These are phyloP conservation scores for Drosophila orosa DNA, from an alignment of 1,140 invertebrate species.

Conservation along the genomic window DNA sequence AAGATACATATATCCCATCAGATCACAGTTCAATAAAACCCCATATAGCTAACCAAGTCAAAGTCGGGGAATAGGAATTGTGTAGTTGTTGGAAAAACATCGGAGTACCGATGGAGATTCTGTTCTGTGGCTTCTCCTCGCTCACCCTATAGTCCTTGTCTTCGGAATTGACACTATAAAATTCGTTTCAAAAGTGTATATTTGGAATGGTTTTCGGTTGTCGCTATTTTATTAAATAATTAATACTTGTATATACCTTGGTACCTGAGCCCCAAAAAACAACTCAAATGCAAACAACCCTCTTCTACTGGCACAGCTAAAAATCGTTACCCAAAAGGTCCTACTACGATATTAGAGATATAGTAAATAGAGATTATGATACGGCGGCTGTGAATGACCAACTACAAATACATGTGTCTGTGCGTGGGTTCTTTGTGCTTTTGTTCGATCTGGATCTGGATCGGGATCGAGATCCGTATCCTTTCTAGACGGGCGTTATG, in stretches of 20 bases:
- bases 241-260: conserved; percentile 71
- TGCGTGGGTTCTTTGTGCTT: conserved; percentile 27
- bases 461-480: background rate
- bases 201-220: conserved; percentile 26
- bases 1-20: conserved; percentile 32
- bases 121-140: conserved; percentile 11
- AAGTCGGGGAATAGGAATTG: conserved; percentile 15
- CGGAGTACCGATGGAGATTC: conserved; percentile 26
- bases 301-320: conserved; percentile 53
- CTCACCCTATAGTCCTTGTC: background rate
- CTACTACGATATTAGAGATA: conserved; percentile 46
- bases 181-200: conserved; percentile 67
- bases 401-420: conserved; percentile 45
- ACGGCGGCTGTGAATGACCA: conserved; percentile 33
- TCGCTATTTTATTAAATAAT: conserved; percentile 22
- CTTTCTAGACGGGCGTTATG: conserved; percentile 66
- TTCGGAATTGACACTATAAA: conserved; percentile 67
- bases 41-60: conserved; percentile 41
- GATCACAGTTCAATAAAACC: conserved; percentile 40
- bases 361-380: conserved; percentile 50
- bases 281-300: conserved; percentile 24
- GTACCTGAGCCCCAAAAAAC: conserved; percentile 61
- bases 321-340: conserved; percentile 47
- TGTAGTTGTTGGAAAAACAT: conserved; percentile 16
- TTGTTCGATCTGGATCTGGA: background rate